Evolutionary conservation across 2,888 invertebrate genomes (phyloP).

Genomic region (Campopleginae sp.): DNA sequence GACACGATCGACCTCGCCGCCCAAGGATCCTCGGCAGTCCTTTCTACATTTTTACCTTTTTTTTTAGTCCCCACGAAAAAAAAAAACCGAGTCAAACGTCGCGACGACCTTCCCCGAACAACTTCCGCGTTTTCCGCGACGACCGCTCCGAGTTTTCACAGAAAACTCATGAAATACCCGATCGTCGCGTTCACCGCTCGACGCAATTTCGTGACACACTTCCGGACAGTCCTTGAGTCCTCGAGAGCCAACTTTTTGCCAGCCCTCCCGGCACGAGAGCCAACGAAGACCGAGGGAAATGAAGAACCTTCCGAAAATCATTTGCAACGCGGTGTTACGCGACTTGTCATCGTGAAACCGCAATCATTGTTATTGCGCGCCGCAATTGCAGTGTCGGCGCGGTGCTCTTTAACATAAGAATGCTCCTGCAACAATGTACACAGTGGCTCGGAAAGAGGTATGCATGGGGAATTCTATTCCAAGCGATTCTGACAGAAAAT

Average conservation of each 20-base stretch:
- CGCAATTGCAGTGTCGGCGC: constrained; percentile 72
- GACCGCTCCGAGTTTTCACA: not conserved
- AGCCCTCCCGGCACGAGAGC: constrained; percentile 49
- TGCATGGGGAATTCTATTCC: not conserved
- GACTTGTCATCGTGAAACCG: constrained; percentile 81
- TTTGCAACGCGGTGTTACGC: constrained; percentile 78
- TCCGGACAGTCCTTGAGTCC: constrained; percentile 31
- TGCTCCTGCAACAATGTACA: constrained; percentile 29
- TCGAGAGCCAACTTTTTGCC: constrained; percentile 11
- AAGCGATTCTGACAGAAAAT: not conserved
- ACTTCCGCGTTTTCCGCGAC: constrained; percentile 46
- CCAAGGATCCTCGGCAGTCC: constrained; percentile 4
- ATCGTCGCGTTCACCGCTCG: not conserved
- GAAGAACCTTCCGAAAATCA: constrained; percentile 75
- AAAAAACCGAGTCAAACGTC: not conserved
- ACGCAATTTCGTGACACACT: not conserved
- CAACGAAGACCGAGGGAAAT: constrained; percentile 1
- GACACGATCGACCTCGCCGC: constrained; percentile 13
- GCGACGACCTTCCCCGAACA: constrained; percentile 4
- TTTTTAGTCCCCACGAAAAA: not conserved
- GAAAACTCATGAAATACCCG: not conserved
- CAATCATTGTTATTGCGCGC: constrained; percentile 80
- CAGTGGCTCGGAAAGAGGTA: constrained; percentile 11
- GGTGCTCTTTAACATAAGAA: constrained; percentile 62
- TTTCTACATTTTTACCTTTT: constrained; percentile 5